Evolutionary conservation across 2,888 invertebrate genomes (phyloP), one percentile per base, ranked within the genome.

Genomic region (Drosophila melanosoma): DNA sequence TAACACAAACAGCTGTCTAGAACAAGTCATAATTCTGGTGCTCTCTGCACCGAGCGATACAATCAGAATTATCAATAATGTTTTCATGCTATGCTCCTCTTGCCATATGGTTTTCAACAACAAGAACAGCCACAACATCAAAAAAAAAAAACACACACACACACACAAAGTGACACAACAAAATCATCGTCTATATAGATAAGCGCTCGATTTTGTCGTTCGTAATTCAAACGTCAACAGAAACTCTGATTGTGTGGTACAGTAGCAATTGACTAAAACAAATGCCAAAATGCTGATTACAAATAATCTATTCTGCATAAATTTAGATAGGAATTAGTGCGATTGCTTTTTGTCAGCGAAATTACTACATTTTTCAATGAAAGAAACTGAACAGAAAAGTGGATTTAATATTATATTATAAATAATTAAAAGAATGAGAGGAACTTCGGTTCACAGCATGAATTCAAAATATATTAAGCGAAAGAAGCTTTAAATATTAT

Each of bases 41-140:
- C 69, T 64, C 59, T 74, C 69, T 60, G 52, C 74, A 58, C 63
- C 23, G 45, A 49, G 53, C 59, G 36, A 42, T 63, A 57, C 53
- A 57, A 54, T 42, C 52, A 33, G 38, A 38, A 45, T 65, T 79
- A 70, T 81, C 80, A 79, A 65, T 72, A 58, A 6, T 51, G 69
- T 69, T 70, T 81, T 70, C 65, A 68, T 69, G 72, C 72, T 63
- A 68, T 69, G 72, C 72, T 66, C 67, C 57, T 67, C 52, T 79
- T 79, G 71, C 60, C 71, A 72, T 76, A 69, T 82, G 80, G 64
- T 82, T 81, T 82, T 72, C 52, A 79, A 72, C 52, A 79, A 72
- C 54, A 78, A 64, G 61, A 69, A 59, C 56, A 57, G 26, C 54
- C 33, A 38, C 56, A 60, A 49, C 17, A 57, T 40, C 48, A 52